These are phyloP conservation scores for Lateolabrax maculatus DNA, from an alignment of 2,797 vertebrate genomes.

Conservation along the genomic window DNA sequence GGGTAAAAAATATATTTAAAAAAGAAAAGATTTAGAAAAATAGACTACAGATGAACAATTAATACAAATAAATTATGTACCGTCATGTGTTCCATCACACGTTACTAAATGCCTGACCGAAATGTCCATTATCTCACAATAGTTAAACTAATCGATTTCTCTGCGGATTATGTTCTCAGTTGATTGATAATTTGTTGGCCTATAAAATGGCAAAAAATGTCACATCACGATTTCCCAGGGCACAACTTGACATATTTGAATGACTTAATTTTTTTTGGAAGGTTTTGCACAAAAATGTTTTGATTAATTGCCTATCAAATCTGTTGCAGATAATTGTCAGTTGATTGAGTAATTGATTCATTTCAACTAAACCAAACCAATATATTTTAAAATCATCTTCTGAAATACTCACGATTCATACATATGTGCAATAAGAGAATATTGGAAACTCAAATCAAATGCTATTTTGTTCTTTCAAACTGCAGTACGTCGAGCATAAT, in stretches of 20 bases:
- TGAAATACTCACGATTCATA: neutral
- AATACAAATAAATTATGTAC: too few relatives aligned
- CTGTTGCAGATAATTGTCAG: neutral
- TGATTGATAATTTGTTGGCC: too few relatives aligned
- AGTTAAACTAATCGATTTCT: neutral
- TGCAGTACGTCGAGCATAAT: neutral
- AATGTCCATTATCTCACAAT: neutral
- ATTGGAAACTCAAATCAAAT: neutral
- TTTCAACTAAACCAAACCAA: neutral
- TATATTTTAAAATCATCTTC: constrained; percentile 7
- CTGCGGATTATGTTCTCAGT: neutral
- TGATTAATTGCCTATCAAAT: neutral
- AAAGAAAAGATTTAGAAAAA: neutral
- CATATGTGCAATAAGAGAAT: neutral
- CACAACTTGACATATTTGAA: neutral
- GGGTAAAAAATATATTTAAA: neutral
- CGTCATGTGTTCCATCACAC: neutral
- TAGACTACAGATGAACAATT: too few relatives aligned
- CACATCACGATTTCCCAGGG: neutral
- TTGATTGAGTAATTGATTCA: neutral
- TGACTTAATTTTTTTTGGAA: too few relatives aligned
- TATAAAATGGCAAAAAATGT: neutral
- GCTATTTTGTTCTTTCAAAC: neutral
- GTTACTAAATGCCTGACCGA: neutral
- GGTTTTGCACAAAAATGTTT: neutral